phyloP scores from a whole-genome alignment of 2,113 vertebrate genomes.

The Thunnus thynnus region DNA sequence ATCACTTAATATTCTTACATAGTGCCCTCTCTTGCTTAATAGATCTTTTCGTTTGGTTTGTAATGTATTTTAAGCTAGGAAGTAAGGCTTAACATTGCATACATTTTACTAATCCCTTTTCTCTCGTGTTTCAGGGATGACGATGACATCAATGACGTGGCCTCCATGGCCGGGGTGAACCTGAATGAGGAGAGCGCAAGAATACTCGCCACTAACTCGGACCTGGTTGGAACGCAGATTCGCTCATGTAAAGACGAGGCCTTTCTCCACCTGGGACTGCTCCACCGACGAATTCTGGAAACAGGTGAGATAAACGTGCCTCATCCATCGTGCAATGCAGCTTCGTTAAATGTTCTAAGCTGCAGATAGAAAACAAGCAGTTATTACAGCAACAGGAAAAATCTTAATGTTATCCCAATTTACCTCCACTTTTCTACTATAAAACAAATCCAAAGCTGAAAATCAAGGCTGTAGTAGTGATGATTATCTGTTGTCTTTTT shows the following conservation, averaged over 20 bases:
- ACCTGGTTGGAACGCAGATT: slow-evolving; percentile 89
- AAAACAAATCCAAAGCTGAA: slow-evolving; percentile 19
- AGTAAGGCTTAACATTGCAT: background rate
- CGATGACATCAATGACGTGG: slow-evolving; percentile 92
- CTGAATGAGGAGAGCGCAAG: slow-evolving; percentile 90
- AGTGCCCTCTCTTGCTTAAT: background rate
- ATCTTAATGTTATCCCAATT: background rate
- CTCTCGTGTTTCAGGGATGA: slow-evolving; percentile 84
- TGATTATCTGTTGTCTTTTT: slow-evolving; percentile 53
- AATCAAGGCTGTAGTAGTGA: slow-evolving; percentile 34
- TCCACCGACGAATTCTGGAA: slow-evolving; percentile 90
- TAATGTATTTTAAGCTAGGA: background rate
- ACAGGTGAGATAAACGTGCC: slow-evolving; percentile 80
- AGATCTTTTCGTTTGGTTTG: background rate
- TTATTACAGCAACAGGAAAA: background rate
- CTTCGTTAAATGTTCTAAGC: background rate
- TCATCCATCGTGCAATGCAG: background rate
- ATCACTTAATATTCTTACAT: background rate
- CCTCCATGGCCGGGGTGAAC: slow-evolving; percentile 92
- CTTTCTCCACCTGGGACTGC: slow-evolving; percentile 88
- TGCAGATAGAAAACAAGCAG: background rate
- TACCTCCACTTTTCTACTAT: background rate
- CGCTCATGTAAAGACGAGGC: slow-evolving; percentile 92
- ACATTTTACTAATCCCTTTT: slow-evolving; percentile 13
- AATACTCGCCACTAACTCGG: slow-evolving; percentile 90